phyloP scores from a whole-genome alignment of 2,113 vertebrate species.

The Columbina picui region DNA sequence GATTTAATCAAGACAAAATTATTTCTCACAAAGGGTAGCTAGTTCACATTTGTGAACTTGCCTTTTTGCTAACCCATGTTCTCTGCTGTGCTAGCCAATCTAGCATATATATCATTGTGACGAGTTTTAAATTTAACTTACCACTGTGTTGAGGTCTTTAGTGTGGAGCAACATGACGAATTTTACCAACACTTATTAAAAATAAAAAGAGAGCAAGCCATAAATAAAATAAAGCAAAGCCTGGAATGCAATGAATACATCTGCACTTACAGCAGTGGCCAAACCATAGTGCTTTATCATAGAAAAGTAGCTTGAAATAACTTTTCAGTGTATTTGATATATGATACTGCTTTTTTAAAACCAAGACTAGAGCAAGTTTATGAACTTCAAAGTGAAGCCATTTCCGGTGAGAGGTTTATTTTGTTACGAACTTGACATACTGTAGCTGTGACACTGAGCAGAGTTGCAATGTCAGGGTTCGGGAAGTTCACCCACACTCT shows the following conservation, averaged over 20 bases:
- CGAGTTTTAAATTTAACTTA: background rate
- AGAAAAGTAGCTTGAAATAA: constrained; percentile 53
- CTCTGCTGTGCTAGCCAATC: background rate
- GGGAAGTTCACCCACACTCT: constrained; percentile 23
- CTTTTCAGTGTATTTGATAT: constrained; percentile 33
- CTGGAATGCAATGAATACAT: constrained; percentile 24
- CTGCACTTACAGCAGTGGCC: background rate
- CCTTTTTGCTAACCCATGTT: background rate
- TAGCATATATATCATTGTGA: background rate
- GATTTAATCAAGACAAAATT: background rate
- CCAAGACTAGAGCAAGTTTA: constrained; percentile 20
- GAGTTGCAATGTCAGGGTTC: constrained; percentile 27
- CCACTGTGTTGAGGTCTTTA: background rate
- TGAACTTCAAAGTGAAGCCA: constrained; percentile 17
- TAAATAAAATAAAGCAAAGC: constrained; percentile 42
- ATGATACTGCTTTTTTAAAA: constrained; percentile 41
- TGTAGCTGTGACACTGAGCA: constrained; percentile 57
- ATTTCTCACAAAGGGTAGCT: constrained; percentile 10
- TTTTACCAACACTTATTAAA: constrained; percentile 34
- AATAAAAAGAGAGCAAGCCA: background rate
- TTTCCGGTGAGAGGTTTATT: constrained; percentile 58
- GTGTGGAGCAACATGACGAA: background rate
- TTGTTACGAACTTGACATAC: background rate
- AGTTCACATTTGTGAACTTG: background rate
- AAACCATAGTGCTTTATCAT: constrained; percentile 37